These are phyloP conservation scores for Camponotus pennsylvanicus DNA, from an alignment of 1,140 invertebrate genomes.

Conservation along the genomic window DNA sequence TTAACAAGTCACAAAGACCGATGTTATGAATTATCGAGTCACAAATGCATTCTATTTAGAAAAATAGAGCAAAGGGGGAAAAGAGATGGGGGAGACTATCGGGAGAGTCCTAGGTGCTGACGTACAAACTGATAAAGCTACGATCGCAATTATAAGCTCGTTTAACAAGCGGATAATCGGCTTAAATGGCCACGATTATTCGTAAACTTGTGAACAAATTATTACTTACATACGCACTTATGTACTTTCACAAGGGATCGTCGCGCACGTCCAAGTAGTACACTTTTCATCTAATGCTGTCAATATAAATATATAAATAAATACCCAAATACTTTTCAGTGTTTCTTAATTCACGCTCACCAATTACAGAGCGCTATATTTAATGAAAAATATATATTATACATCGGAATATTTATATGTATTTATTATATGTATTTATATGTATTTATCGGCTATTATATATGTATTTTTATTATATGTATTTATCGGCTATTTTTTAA, in stretches of 20 bases:
- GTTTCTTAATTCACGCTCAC: too few species aligned
- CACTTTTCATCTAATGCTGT: constrained; percentile 21
- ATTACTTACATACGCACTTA: constrained; percentile 37
- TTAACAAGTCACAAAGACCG: neutral
- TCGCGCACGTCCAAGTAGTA: neutral
- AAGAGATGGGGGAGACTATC: too few species aligned
- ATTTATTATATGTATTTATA: too few species aligned
- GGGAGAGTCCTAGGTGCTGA: too few species aligned
- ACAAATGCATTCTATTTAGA: constrained; percentile 26
- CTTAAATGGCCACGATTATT: constrained; percentile 41
- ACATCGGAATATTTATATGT: too few species aligned
- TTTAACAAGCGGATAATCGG: constrained; percentile 24
- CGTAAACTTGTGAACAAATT: constrained; percentile 52
- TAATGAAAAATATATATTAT: too few species aligned
- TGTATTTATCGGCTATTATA: too few species aligned
- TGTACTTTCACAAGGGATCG: constrained; percentile 11
- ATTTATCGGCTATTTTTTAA: too few species aligned
- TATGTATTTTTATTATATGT: too few species aligned
- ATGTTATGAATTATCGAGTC: neutral
- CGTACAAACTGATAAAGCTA: constrained; percentile 46
- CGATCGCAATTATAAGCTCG: constrained; percentile 53
- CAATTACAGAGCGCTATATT: too few species aligned
- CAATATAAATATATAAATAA: constrained; percentile 42
- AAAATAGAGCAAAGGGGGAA: neutral
- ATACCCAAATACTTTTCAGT: constrained; percentile 4